Conservation (phyloP, 2,888 invertebrate species). For the Lathronympha strigana region DNA sequence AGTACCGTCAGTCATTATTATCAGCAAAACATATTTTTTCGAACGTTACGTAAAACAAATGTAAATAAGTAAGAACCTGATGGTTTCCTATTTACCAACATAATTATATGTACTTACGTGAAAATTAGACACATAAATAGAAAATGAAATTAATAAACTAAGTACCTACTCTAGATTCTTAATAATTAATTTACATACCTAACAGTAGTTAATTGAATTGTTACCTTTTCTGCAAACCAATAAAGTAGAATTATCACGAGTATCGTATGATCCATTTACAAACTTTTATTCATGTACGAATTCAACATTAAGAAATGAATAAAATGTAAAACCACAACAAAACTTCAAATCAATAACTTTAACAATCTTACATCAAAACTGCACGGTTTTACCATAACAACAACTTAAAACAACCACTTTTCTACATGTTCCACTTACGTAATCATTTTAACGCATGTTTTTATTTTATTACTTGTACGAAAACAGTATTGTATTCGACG, state of each 20-base stretch:
- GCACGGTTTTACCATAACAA: not conserved
- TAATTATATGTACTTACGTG: no score
- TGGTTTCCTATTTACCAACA: no score
- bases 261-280: not conserved
- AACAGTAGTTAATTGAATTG: no score
- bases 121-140: no score
- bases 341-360: slow-evolving; percentile 19
- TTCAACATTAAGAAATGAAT: not conserved
- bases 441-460: slow-evolving; percentile 17
- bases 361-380: not conserved
- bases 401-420: not conserved
- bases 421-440: slow-evolving; percentile 8
- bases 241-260: no score
- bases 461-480: slow-evolving; percentile 2
- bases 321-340: not conserved
- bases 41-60: no score
- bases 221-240: no score
- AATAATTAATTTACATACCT: no score
- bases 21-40: not conserved
- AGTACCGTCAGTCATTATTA: not conserved
- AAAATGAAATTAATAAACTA: no score
- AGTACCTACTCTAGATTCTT: no score
- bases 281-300: not conserved
- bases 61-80: no score
- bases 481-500: not conserved